Base-by-base conservation (phyloP, 2,113 vertebrate genomes). In the Gavialis gangeticus region DNA sequence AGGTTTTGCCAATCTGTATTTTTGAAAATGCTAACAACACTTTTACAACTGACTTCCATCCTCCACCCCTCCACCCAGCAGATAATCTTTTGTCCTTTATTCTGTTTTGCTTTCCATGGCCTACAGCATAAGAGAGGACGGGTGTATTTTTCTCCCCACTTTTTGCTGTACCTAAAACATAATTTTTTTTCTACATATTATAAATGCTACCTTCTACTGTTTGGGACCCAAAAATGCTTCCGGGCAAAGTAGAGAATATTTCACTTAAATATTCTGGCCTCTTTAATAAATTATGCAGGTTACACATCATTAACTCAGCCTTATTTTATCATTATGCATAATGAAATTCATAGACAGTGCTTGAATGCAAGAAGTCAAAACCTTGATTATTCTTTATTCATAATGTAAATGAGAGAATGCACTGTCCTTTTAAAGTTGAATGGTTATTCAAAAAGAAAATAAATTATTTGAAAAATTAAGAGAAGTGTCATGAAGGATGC, bases 361-460 rank as follows among this genome's bases (percentile, higher is more conserved):
- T 30, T 89, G 78, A 86, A 90, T 85, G 5, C 17, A 93, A 86
- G 27, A 87, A 90, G 60, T 83, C 67, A 79, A 84, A 59, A 67
- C 10, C 28, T 54, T 82, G 76, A 79, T n/a, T 89, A 75, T 94
- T 84, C 56, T 76, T 94, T 88, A 88, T 90, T 85, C 54, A 3
- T 9, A 19, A 28, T 22, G 18, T 46, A 90, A 92, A 75, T 37
- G 56, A 75, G 37, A 91, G 57, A 88, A 58, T 81, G 1, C 67
- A 18, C 6, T 7, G 14, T 87, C 92, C n/a, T 91, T 82, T 30
- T 28, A 75, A 93, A 92, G 10, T 4, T 2, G 3, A 84, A 12
- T 79, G 10, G 5, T 79, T 7, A 76, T 56, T 89, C n/a, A 82
- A 90, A 92, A 75, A 73, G 18, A 90, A 75, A 90, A 90, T 58